Conservation (phyloP, 2,888 invertebrate species). For the Branchellion lobata region DNA sequence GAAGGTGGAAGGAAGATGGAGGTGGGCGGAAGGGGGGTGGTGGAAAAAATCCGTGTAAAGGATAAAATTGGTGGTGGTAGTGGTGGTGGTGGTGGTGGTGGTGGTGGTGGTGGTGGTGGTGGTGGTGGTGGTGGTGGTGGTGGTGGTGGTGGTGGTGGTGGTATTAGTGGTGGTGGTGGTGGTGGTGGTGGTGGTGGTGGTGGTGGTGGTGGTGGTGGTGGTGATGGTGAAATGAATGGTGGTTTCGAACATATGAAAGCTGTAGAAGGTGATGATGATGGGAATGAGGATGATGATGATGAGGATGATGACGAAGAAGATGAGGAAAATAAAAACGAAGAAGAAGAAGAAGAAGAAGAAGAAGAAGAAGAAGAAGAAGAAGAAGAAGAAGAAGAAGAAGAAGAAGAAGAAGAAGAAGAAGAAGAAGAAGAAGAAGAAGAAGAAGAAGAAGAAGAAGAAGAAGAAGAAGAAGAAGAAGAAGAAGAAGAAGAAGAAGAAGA, state of each 20-base stretch:
- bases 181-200: background rate
- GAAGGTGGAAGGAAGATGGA: background rate
- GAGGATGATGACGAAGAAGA: no score
- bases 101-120: background rate
- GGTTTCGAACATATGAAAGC: no score
- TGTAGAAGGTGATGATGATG: no score
- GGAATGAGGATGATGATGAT: no score
- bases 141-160: background rate
- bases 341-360: no score
- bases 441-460: background rate
- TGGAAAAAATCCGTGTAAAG: no score
- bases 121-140: conserved; percentile 8
- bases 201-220: background rate
- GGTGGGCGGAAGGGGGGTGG: background rate
- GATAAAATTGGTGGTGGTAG: background rate
- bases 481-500: background rate
- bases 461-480: background rate
- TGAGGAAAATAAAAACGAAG: no score
- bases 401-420: background rate
- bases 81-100: background rate
- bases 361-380: no score
- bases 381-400: background rate
- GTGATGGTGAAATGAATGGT: no score
- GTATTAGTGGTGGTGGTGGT: background rate
- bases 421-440: background rate